Conservation (phyloP, 2,888 invertebrate genomes). For the Quadroppia sp. region DNA sequence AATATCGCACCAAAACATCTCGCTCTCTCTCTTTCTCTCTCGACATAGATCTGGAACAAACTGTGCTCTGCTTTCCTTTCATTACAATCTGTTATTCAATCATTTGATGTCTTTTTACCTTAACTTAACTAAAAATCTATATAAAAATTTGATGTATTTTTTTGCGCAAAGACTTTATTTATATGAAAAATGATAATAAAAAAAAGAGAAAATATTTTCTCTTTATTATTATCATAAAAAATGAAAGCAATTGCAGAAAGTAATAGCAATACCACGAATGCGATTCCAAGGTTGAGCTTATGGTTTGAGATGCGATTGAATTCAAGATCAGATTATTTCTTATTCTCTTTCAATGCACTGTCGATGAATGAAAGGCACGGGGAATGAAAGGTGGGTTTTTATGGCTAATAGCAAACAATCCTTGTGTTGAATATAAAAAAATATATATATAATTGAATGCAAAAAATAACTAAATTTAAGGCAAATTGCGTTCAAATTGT, state of each 20-base stretch:
- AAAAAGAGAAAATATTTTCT: neutral
- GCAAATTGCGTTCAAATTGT: neutral
- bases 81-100: slow-evolving; percentile 26
- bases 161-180: neutral
- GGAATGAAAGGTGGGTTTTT: slow-evolving; percentile 26
- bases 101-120: slow-evolving; percentile 33
- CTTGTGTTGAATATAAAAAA: slow-evolving; percentile 3
- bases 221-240: neutral
- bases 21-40: no score
- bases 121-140: slow-evolving; percentile 30
- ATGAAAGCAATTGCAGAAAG: slow-evolving; percentile 18
- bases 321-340: slow-evolving; percentile 33
- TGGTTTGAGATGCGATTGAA: slow-evolving; percentile 29
- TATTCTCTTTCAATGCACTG: slow-evolving; percentile 18
- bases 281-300: slow-evolving; percentile 27
- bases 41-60: slow-evolving; percentile 18
- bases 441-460: neutral
- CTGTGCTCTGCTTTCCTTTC: slow-evolving; percentile 22
- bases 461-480: neutral
- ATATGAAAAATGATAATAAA: neutral
- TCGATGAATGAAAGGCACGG: neutral
- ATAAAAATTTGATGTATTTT: slow-evolving; percentile 17
- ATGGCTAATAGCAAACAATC: slow-evolving; percentile 19
- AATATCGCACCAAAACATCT: slow-evolving; percentile 36
- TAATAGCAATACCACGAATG: slow-evolving; percentile 17